phyloP scores from a whole-genome alignment of 2,888 invertebrate genomes.

The Apodemia mormo region DNA sequence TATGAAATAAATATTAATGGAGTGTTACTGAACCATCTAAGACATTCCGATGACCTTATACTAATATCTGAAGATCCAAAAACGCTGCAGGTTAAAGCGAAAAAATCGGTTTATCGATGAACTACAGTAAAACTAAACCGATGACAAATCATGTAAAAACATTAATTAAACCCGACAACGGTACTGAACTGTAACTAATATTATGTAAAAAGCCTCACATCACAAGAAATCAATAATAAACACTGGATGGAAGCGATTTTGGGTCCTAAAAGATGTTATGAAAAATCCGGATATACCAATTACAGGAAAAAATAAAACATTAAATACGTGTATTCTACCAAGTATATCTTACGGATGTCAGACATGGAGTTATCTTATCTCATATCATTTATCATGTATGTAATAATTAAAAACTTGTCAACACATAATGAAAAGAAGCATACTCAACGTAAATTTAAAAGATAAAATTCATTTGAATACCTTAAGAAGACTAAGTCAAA shows the following conservation, averaged over 20 bases:
- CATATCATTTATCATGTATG: too few species aligned
- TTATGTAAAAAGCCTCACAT: slow-evolving; percentile 19
- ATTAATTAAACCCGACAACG: slow-evolving; percentile 15
- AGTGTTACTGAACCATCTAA: slow-evolving; percentile 20
- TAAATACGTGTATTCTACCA: slow-evolving; percentile 13
- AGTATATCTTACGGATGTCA: neutral
- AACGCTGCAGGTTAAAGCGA: slow-evolving; percentile 24
- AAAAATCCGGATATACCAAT: slow-evolving; percentile 23
- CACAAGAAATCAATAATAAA: slow-evolving; percentile 20
- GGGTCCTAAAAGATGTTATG: slow-evolving; percentile 21
- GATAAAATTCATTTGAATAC: too few species aligned
- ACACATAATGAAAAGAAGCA: too few species aligned
- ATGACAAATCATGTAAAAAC: too few species aligned
- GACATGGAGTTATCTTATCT: neutral
- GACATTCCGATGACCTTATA: slow-evolving; percentile 26
- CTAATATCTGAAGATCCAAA: slow-evolving; percentile 21
- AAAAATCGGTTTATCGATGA: slow-evolving; percentile 25
- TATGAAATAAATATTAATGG: slow-evolving; percentile 29
- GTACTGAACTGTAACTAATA: slow-evolving; percentile 2
- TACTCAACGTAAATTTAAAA: too few species aligned
- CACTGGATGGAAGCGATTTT: slow-evolving; percentile 16
- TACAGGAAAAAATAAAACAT: slow-evolving; percentile 14
- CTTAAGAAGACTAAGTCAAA: too few species aligned
- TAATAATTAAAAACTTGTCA: too few species aligned
- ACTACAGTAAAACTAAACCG: slow-evolving; percentile 28